Evolutionary conservation across 1,140 invertebrate species (phyloP).

Genomic region (Zaprionus nigranus): DNA sequence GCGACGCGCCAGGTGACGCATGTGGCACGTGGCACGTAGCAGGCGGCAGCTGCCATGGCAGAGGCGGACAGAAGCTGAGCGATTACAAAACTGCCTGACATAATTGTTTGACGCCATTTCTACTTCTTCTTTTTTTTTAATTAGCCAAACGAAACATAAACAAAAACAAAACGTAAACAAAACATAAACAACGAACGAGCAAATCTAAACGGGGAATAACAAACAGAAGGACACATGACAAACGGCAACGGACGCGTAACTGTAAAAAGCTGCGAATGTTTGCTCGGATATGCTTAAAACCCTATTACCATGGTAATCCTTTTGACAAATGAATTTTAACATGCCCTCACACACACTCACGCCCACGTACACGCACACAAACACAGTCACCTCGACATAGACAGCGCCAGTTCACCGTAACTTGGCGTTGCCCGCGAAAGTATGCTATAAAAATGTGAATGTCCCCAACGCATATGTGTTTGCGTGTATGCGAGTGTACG

Average conservation of each 20-base stretch:
- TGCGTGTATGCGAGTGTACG: slow-evolving; percentile 7
- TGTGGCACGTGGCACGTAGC: slow-evolving; percentile 13
- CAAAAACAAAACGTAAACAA: slow-evolving; percentile 22
- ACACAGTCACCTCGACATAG: slow-evolving; percentile 36
- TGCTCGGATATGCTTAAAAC: slow-evolving; percentile 73
- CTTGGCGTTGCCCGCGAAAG: slow-evolving; percentile 58
- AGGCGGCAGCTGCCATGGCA: not conserved
- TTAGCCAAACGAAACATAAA: slow-evolving; percentile 58
- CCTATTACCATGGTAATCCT: slow-evolving; percentile 83
- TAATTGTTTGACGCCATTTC: slow-evolving; percentile 77
- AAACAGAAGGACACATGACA: slow-evolving; percentile 34
- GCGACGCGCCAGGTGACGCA: slow-evolving; percentile 14
- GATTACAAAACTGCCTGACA: slow-evolving; percentile 68
- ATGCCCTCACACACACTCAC: slow-evolving; percentile 45
- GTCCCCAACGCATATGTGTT: slow-evolving; percentile 29
- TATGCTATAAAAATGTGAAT: slow-evolving; percentile 70
- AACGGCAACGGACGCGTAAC: slow-evolving; percentile 20
- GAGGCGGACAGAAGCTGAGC: slow-evolving; percentile 28
- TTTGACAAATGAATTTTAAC: slow-evolving; percentile 84
- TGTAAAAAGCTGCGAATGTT: slow-evolving; percentile 65
- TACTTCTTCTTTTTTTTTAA: slow-evolving; percentile 75
- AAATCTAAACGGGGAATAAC: slow-evolving; percentile 34
- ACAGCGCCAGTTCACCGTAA: slow-evolving; percentile 35
- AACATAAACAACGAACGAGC: slow-evolving; percentile 36
- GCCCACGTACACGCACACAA: slow-evolving; percentile 27